phyloP scores from a whole-genome alignment of 2,797 vertebrate genomes.

The Coregonus ussuriensis region DNA sequence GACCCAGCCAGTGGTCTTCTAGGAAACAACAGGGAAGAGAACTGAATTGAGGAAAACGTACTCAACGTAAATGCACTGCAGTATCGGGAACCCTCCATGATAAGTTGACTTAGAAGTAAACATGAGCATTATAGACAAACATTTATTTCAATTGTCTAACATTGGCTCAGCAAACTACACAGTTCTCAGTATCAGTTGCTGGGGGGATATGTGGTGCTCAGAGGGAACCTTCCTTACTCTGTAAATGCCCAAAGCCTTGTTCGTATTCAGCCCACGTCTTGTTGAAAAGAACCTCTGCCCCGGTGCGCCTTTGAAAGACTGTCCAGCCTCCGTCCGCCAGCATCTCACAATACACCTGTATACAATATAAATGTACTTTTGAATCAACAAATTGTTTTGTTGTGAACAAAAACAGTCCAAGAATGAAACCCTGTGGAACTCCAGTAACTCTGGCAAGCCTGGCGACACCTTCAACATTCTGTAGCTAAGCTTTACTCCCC shows the following conservation, averaged over 20 bases:
- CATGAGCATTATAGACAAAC: background rate
- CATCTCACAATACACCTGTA: constrained; percentile 72
- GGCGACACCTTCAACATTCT: background rate
- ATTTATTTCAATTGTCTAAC: no score
- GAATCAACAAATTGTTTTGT: background rate
- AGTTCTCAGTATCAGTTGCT: background rate
- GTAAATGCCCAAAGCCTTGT: constrained; percentile 59
- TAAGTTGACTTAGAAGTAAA: background rate
- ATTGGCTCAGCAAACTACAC: no score
- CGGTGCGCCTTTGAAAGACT: constrained; percentile 56
- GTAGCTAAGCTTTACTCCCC: background rate
- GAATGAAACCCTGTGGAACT: background rate
- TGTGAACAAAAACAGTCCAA: background rate
- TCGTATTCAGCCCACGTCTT: constrained; percentile 59
- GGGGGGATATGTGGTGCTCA: background rate
- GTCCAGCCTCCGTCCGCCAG: constrained; percentile 64
- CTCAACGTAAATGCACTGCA: no score
- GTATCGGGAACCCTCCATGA: no score
- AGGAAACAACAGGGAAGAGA: background rate
- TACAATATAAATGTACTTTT: background rate
- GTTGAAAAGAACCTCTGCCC: constrained; percentile 47
- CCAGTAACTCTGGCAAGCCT: background rate
- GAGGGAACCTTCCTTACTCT: constrained; percentile 39
- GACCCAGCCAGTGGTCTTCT: no score
- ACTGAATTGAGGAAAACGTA: background rate